Evolutionary conservation across 92 coral and sea anemone species (phyloP), one percentile per base, ranked within the genome.

Genomic region (Epizoanthus scotinus): DNA sequence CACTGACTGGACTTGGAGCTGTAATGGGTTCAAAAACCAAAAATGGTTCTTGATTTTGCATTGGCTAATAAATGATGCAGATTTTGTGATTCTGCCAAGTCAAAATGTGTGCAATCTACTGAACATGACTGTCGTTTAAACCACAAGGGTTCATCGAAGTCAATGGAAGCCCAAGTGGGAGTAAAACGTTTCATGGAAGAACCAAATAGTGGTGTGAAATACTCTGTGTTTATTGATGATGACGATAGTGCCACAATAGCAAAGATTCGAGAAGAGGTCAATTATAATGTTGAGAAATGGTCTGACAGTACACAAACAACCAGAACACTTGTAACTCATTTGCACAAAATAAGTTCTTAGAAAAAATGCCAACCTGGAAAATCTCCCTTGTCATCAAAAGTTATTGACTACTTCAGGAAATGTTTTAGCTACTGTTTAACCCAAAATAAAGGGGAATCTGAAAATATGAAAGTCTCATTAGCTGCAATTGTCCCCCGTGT

Each of bases 281-380:
- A 61, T 9, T 73, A 36, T 19, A 22, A 54, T 20, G 66, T 57
- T 22, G 5, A 55, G 1, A 19, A 56, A 17, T 78, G 83, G 72
- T 78, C 71, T 5, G 83, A 78, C 62, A 78, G 47, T 8, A 78
- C 27, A 19, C 82, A 61, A 40, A 40, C 71, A 2, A 20, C 82
- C 40, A 61, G 82, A 56, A 60, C 82, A 62, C 59, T 61, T n/a
- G 58, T 27, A 19, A 78, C 61, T 27, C 71, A 27, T 18, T 19
- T 49, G 4, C 73, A 68, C 13, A 38, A 3, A 0, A 2, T 68
- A 12, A 68, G 29, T 19, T 40, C 52, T 0, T 14, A 38, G 73
- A 28, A 3, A 15, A 29, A 19, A 22, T n/a, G 14, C 25, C 81
- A 15, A 3, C 42, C 42, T 36, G 81, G 67, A 56, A 12, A 28